Evolutionary conservation across 2,888 invertebrate species (phyloP).

Genomic region (Noctua pronuba): DNA sequence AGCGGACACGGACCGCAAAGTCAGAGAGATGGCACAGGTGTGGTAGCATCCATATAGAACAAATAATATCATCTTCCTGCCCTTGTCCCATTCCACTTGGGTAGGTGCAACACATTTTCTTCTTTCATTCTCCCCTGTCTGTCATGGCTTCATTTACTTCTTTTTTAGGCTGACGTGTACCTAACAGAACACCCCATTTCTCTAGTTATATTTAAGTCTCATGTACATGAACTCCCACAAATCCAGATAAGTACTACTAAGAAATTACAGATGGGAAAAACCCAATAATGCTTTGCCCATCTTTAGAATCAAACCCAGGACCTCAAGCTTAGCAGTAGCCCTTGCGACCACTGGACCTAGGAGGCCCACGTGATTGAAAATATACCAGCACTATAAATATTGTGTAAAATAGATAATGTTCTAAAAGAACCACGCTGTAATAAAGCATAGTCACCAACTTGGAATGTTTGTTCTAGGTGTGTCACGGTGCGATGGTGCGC

Average conservation of each 20-base stretch:
- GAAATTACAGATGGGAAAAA: not conserved
- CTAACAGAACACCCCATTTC: not conserved
- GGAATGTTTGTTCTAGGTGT: slow-evolving; percentile 84
- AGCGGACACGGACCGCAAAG: slow-evolving; percentile 95
- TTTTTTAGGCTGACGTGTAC: not conserved
- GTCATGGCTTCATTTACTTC: not conserved
- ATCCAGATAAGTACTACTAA: not conserved
- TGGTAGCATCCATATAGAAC: not conserved
- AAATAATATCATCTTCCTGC: not conserved
- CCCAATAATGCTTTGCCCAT: not conserved
- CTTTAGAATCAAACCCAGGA: not conserved
- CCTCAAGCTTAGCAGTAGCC: not conserved
- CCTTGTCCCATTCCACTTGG: not conserved
- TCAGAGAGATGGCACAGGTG: slow-evolving; percentile 94
- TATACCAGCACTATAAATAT: not conserved
- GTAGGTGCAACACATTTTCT: not conserved
- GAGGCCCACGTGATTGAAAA: not conserved
- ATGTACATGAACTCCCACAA: not conserved
- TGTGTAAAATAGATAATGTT: not conserved
- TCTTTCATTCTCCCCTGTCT: not conserved
- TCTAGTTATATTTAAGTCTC: not conserved
- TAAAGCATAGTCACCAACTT: too few species aligned
- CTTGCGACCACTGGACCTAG: not conserved
- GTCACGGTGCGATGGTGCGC: slow-evolving; percentile 92
- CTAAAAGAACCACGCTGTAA: not conserved